Evolutionary conservation across 2,888 invertebrate species (phyloP), one percentile per base, ranked within the genome.

Genomic region (Trachelus iudaicus): DNA sequence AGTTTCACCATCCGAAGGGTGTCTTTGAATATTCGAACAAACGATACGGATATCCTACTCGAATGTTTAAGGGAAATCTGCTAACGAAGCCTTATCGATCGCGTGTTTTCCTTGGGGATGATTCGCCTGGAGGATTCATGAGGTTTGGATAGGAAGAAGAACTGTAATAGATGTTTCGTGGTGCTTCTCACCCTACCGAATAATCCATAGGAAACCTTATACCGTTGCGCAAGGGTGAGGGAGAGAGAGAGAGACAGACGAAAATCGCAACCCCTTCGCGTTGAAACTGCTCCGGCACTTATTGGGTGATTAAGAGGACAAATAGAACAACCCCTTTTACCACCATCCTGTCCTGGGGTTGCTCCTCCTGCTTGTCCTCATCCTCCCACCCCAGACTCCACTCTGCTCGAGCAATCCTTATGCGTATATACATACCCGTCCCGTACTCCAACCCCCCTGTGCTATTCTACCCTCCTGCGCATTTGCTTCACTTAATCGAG

Each of bases 271-370:
- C 71, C 71, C 71, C 71, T 71, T 71, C 33, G 4, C 71, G 71
- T 15, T 34, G 12, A 71, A 71, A 76, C 82, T 82, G 81, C 83
- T 79, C 80, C 83, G 87, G 86, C 89, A 89, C 90, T 91, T 91
- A 91, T 89, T 87, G 87, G 87, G 87, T 88, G 90, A 91, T 91
- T 91, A 91, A 89, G 88, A 88, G 89, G 86, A 86, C 89, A 89
- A 90, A 91, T 91, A 90, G 87, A 87, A 83, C 81, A 79, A 69
- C 80, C 83, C 81, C 79, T 81, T 83, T 78, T 77, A 76, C 76
- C 77, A 69, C 33, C 74, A 30, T 40, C 37, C 69, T 12, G 69
- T 15, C 35, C 40, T 77, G 76, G 69, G 69, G 71, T 73, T 37
- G 69, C 74, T 69, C 40, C 69, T 73, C 33, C 69, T 37, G 23